Conservation (phyloP, 2,113 vertebrate genomes). For the Heterotilapia buettikoferi region DNA sequence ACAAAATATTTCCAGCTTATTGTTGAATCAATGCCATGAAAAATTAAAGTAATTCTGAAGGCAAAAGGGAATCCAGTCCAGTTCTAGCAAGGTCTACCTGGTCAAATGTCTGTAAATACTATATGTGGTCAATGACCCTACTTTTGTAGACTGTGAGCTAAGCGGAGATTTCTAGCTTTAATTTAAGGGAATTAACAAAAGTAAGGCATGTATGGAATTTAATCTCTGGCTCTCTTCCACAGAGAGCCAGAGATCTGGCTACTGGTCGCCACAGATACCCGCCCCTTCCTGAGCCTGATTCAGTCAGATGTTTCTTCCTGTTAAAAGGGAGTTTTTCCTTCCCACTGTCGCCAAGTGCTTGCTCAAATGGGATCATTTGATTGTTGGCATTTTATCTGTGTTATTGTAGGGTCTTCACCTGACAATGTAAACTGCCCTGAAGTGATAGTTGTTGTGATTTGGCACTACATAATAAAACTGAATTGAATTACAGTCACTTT, state of each 20-base stretch:
- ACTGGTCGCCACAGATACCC: rapidly evolving
- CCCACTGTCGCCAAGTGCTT: neutral
- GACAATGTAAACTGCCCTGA: neutral
- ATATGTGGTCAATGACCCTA: rapidly evolving
- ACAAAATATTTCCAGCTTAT: neutral
- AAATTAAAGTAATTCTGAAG: rapidly evolving
- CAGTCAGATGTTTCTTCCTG: neutral
- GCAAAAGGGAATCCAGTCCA: neutral
- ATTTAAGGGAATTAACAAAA: neutral
- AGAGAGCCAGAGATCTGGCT: no score
- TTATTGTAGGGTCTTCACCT: neutral
- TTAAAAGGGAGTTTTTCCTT: neutral
- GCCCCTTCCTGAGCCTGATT: neutral
- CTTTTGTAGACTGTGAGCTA: neutral
- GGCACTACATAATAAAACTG: neutral
- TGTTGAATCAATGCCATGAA: neutral
- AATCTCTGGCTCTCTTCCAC: neutral
- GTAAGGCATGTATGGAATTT: neutral
- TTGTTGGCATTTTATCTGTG: neutral
- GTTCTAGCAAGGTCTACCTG: neutral
- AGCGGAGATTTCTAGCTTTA: neutral
- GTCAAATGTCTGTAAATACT: neutral
- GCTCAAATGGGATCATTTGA: neutral
- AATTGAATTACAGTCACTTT: neutral
- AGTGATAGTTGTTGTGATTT: neutral